These are phyloP conservation scores for Cynodonichthys magdalenae DNA, from an alignment of 2,797 vertebrate genomes.

Conservation along the genomic window DNA sequence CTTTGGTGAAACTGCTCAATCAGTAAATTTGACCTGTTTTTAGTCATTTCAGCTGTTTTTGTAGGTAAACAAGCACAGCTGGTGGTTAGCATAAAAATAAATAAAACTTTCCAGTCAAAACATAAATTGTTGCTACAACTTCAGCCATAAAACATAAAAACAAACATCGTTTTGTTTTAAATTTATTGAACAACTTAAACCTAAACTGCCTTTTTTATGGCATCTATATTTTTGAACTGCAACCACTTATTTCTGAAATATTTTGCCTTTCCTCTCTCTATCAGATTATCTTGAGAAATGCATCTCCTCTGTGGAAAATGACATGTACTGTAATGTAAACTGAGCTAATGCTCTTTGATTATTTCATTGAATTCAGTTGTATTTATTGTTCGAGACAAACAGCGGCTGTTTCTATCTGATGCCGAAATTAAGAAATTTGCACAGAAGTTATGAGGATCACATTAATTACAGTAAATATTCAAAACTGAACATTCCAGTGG, in stretches of 20 bases:
- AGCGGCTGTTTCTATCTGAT: not conserved
- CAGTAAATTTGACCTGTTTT: too few species aligned
- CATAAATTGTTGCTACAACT: too few species aligned
- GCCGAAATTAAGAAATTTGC: slow-evolving; percentile 1
- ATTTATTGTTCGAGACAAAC: slow-evolving; percentile 1
- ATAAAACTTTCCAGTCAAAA: too few species aligned
- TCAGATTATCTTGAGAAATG: not conserved
- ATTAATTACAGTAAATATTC: slow-evolving; percentile 2
- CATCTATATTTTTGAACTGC: too few species aligned
- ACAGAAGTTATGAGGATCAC: not conserved
- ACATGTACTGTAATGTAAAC: slow-evolving; percentile 20
- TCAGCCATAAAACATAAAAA: too few species aligned
- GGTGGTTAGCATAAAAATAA: too few species aligned
- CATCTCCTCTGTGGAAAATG: slow-evolving; percentile 5
- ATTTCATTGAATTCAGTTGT: not conserved
- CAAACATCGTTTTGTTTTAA: too few species aligned
- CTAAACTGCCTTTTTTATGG: too few species aligned
- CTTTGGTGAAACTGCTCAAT: too few species aligned
- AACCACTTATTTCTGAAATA: not conserved
- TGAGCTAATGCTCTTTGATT: not conserved
- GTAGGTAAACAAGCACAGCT: too few species aligned
- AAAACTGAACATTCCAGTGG: not conserved
- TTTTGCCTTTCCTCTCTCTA: slow-evolving; percentile 22
- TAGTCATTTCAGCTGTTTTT: too few species aligned
- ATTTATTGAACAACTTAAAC: not conserved